Conservation (phyloP, 2,888 invertebrate species). For the Rhyacophila evoluta region DNA sequence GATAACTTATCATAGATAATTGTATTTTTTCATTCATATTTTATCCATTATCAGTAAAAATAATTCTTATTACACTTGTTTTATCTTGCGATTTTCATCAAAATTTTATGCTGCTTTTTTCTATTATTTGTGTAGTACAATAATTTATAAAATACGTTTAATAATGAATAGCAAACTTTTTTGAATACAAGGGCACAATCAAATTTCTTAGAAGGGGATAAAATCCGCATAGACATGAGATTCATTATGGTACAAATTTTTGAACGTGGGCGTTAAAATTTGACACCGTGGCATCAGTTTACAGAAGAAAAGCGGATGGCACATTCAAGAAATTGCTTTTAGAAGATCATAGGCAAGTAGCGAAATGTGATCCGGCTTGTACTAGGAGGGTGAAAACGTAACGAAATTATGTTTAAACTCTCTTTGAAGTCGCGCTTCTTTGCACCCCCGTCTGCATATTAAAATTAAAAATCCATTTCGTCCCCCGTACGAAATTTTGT, state of each 20-base stretch:
- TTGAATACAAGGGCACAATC: no score
- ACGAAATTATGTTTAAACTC: neutral
- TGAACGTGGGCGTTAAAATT: neutral
- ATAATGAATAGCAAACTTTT: no score
- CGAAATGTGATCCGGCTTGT: neutral
- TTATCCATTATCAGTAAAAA: no score
- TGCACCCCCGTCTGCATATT: constrained; percentile 8
- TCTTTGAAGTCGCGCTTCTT: neutral
- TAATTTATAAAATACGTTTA: no score
- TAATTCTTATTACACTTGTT: no score
- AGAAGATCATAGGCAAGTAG: neutral
- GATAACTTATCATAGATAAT: no score
- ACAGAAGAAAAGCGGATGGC: neutral
- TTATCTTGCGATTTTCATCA: no score
- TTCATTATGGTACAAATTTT: neutral
- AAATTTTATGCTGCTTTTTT: no score
- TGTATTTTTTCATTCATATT: no score
- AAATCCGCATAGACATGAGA: no score
- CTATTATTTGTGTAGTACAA: no score
- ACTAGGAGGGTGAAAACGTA: neutral
- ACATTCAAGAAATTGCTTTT: neutral
- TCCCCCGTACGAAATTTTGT: neutral
- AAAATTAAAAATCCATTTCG: neutral
- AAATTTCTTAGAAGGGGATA: no score
- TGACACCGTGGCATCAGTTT: neutral